Base-by-base conservation (phyloP, 2,888 invertebrate species). In the Heliconius aoede region DNA sequence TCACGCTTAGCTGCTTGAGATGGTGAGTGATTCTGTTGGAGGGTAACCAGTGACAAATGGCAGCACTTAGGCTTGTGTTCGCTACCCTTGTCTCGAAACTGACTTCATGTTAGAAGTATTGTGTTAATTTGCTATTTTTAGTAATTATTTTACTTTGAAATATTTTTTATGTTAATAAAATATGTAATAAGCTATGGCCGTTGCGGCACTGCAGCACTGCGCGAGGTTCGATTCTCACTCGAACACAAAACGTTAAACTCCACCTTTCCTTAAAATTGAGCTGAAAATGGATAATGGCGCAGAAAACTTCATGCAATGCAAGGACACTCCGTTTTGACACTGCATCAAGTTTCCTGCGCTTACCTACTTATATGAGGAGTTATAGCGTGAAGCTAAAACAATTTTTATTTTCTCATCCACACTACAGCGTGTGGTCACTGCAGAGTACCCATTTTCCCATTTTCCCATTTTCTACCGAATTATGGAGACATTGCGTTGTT, bases 1-100 rank as follows among this genome's bases (percentile, higher is more conserved):
- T 86, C 88, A 87, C 84, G 84, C 84, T 81, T 80, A 78, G 81
- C 80, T 84, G 83, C 81, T 81, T 80, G 82, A 79, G 80, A 79
- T 77, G 84, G 82, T 85, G 85, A 86, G 85, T 86, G 85, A 86
- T 85, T 82, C 79, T 77, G 80, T 73, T 58, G 76, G 51, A 65
- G 72, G 71, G 79, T 78, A 76, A 76, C 76, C 74, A 61, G 73
- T 80, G 76, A 80, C 78, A 78, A 80, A 80, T 80, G 72, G 73
- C 51, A 76, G 76, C 74, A 80, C 76, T 78, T 78, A 78, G 69
- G 72, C 40, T 61, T 74, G 28, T 74, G 67, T 46, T 74, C 65
- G 69, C 77, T 67, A 28, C 46, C 40, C 40, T 65, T 71, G 51
- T 77, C 46, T 71, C 65, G n/a, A 60, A n/a, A n/a, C 58, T 60